Evolutionary conservation across 2,888 invertebrate genomes (phyloP).

Genomic region (Drosophila tripunctata): DNA sequence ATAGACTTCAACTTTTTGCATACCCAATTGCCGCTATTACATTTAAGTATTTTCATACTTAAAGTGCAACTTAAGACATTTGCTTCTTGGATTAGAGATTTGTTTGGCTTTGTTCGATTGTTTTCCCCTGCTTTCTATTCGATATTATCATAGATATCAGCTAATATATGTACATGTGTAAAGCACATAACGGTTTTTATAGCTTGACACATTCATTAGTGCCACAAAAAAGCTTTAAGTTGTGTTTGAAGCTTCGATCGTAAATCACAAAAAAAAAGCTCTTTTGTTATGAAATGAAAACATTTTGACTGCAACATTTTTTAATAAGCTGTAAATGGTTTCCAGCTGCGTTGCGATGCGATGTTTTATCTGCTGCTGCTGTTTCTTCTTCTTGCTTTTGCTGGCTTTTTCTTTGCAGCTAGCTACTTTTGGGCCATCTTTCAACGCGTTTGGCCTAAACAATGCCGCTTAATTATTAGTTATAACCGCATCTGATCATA

Average conservation of each 20-base stretch:
- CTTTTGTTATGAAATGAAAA: background rate
- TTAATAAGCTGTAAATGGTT: background rate
- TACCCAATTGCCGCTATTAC: no score
- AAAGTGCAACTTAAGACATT: no score
- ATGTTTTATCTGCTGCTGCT: slow-evolving; percentile 6
- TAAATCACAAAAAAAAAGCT: background rate
- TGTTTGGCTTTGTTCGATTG: no score
- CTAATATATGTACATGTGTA: no score
- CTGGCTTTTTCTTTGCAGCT: slow-evolving; percentile 29
- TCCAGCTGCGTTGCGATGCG: slow-evolving; percentile 6
- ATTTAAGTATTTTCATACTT: no score
- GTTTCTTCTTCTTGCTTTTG: background rate
- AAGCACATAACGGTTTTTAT: no score
- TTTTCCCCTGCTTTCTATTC: no score
- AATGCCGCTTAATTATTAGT: slow-evolving; percentile 73
- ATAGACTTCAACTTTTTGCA: no score
- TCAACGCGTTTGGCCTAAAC: slow-evolving; percentile 48
- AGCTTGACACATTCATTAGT: slow-evolving; percentile 3
- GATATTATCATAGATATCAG: no score
- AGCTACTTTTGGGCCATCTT: slow-evolving; percentile 38
- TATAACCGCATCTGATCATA: slow-evolving; percentile 63
- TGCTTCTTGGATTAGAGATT: no score
- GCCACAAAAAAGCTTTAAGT: background rate
- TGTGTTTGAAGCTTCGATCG: background rate
- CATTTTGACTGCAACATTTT: background rate